These are phyloP conservation scores for Microtus oregoni DNA, from an alignment of 2,113 vertebrate genomes.

Conservation along the genomic window DNA sequence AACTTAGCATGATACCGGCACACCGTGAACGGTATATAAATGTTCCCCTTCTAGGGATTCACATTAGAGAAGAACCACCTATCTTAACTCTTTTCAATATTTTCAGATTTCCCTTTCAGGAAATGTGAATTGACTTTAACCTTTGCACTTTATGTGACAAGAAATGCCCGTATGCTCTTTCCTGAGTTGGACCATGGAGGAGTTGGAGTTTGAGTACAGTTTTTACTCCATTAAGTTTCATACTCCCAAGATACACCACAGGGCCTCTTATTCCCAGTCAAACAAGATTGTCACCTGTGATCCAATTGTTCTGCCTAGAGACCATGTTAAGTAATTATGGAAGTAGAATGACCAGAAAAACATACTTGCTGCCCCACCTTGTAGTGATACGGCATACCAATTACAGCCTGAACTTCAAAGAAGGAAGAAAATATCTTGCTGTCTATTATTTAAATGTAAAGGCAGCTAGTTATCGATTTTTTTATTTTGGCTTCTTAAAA, in stretches of 20 bases:
- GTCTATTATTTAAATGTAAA: conserved; percentile 10
- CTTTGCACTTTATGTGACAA: neutral
- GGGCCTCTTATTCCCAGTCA: conserved; percentile 31
- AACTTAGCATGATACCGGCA: neutral
- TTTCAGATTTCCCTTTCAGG: conserved; percentile 42
- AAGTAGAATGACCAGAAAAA: conserved; percentile 68
- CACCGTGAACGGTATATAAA: neutral
- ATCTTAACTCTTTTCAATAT: conserved; percentile 14
- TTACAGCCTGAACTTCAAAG: neutral
- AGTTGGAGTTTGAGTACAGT: conserved; percentile 31
- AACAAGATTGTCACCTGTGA: conserved; percentile 29
- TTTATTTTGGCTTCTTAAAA: neutral
- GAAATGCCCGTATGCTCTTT: neutral
- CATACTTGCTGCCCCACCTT: conserved; percentile 2
- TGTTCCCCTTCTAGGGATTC: conserved; percentile 25
- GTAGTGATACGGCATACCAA: neutral
- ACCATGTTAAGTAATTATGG: conserved; percentile 41
- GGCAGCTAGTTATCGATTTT: neutral
- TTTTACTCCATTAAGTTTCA: conserved; percentile 32
- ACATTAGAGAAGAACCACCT: neutral
- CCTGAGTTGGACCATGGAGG: conserved; percentile 7
- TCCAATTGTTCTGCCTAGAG: neutral
- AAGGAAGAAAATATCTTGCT: conserved; percentile 6
- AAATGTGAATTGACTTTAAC: conserved; percentile 29
- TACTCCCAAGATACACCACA: neutral